Base-by-base conservation (phyloP, 2,797 vertebrate genomes). In the Novumbra hubbsi region DNA sequence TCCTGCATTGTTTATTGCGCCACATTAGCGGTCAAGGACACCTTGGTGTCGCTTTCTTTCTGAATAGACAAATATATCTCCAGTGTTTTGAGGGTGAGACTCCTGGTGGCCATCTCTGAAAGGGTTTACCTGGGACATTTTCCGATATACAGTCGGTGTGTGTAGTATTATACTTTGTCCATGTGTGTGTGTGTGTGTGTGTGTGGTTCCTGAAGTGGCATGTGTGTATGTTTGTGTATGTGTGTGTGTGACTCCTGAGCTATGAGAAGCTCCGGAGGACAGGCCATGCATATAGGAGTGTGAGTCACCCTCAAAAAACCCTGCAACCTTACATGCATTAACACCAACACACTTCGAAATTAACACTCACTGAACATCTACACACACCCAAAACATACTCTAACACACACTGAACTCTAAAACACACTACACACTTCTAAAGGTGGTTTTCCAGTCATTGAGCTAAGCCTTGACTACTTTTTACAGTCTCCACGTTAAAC, bases 381-480 rank as follows among this genome's bases (percentile, higher is more conserved):
- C 34, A 38, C 34, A 2, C 41, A 45, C 41, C 3, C 41, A 45
- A 3, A 45, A 1, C 6, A 63, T n/a, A 12, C 60, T 11, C 3
- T 2, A 21, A 45, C 41, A 12, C 41, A 45, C 41, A 45, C 41
- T 45, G 41, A 45, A 45, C 41, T 45, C 41, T 70, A 72, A 78
- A 45, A 45, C 41, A 45, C 41, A 45, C 41, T 45, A 8, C 30
- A 50, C 48, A 19, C 64, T 45, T 19, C 38, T 76, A 32, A 68
- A 68, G 52, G 72, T 71, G 50, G 63, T 82, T 84, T 83, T 81
- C 81, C 80, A 81, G 81, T 84, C 83, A 83, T 34, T 83, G 62
- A 78, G 77, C 78, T 75, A 70, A 79, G 66, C 60, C 73, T 83
- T 73, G 75, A 57, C 52, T 57, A 78, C 79, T 83, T 83, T 85